Conservation (phyloP, 2,113 vertebrate genomes). For the Anguilla japonica region DNA sequence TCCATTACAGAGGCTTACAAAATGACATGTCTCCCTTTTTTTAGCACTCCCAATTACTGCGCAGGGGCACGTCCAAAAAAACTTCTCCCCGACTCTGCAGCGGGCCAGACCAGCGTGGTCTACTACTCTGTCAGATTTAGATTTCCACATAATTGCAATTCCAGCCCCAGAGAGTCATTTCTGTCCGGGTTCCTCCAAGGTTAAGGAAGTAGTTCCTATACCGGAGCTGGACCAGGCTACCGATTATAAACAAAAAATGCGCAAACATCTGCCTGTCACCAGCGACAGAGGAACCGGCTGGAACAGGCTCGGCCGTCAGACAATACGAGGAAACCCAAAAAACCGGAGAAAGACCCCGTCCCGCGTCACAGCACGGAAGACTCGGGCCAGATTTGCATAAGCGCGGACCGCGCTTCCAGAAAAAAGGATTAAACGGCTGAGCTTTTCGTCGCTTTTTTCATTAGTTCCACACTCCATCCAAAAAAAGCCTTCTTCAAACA, state of each 20-base stretch:
- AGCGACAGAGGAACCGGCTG: background rate
- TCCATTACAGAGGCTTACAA: slow-evolving; percentile 11
- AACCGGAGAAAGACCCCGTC: background rate
- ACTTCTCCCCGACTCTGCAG: background rate
- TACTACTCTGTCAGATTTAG: slow-evolving; percentile 28
- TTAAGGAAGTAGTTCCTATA: background rate
- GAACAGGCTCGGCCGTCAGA: slow-evolving; percentile 10
- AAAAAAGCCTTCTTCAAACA: slow-evolving; percentile 22
- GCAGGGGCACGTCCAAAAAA: background rate
- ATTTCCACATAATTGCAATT: slow-evolving; percentile 26
- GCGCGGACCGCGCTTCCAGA: slow-evolving; percentile 10
- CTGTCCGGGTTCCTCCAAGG: background rate
- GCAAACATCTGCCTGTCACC: background rate
- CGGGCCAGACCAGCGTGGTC: background rate
- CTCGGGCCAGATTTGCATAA: slow-evolving; percentile 16
- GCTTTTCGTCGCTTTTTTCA: slow-evolving; percentile 16
- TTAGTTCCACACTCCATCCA: slow-evolving; percentile 15
- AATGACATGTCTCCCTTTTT: slow-evolving; percentile 17
- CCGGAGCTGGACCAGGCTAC: background rate
- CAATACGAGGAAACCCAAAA: slow-evolving; percentile 2
- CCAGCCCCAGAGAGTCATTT: background rate
- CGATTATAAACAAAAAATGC: background rate
- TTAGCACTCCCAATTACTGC: slow-evolving; percentile 19
- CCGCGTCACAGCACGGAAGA: slow-evolving; percentile 3
- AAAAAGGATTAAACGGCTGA: slow-evolving; percentile 23